Evolutionary conservation across 2,797 vertebrate species (phyloP).

Genomic region (Lacerta viridis): DNA sequence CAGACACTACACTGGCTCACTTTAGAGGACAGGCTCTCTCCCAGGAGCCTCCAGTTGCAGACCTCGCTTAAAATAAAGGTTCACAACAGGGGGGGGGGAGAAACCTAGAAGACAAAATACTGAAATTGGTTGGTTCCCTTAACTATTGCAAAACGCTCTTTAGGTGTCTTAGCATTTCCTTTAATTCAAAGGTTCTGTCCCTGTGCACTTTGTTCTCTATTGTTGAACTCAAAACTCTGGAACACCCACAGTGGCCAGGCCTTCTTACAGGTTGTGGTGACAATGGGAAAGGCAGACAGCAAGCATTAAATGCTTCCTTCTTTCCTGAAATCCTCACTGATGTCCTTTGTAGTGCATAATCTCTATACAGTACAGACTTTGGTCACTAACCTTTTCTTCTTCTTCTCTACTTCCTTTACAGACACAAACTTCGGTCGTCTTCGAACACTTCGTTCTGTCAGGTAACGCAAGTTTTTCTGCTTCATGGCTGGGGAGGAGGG

Average conservation of each 20-base stretch:
- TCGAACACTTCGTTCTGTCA: constrained; percentile 84
- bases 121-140: not conserved
- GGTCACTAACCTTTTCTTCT: constrained; percentile 77
- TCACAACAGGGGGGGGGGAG: not conserved
- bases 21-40: not conserved
- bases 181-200: no score
- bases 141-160: not conserved
- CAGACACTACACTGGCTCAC: no score
- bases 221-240: not conserved
- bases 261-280: not conserved
- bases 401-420: constrained; percentile 80
- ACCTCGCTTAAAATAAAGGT: not conserved
- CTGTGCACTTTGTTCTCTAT: not conserved
- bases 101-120: not conserved
- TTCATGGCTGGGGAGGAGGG: constrained; percentile 80
- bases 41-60: not conserved
- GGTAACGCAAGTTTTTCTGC: constrained; percentile 85
- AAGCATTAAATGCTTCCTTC: not conserved
- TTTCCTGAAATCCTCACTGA: constrained; percentile 32
- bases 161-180: no score
- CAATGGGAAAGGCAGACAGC: not conserved
- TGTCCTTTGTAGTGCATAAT: not conserved
- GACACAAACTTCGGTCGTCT: constrained; percentile 91
- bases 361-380: not conserved
- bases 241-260: not conserved